Percentiles rank a stretch among this genome's conserved stretches.
Evolutionary conservation across 2,797 vertebrate species (phyloP).

Genomic region (Myotis daubentonii): DNA sequence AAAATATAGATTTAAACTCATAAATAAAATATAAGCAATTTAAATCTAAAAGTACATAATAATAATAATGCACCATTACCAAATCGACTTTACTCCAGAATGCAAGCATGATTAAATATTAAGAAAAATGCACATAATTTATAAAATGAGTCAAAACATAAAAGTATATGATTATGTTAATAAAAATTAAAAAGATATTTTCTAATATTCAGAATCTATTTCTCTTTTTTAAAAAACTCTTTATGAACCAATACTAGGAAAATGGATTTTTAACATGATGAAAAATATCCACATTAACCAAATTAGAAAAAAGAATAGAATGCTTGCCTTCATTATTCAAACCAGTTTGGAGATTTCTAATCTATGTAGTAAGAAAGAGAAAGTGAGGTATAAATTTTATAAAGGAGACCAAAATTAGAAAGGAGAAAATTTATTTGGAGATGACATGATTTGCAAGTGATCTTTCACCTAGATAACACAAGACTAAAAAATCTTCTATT

Average conservation of each 20-base stretch:
- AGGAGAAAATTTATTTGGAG: not conserved
- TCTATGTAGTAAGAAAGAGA: not conserved
- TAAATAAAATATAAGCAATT: constrained; percentile 59
- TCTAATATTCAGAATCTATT: constrained; percentile 9
- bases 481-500: not conserved
- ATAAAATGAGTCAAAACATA: constrained; percentile 36
- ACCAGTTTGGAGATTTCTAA: not conserved
- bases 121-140: constrained; percentile 49
- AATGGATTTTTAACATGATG: not conserved
- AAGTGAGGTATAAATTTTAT: not conserved
- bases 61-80: constrained; percentile 41
- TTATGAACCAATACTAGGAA: constrained; percentile 26
- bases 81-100: constrained; percentile 15
- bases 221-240: not conserved
- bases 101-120: constrained; percentile 34
- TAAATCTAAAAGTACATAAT: constrained; percentile 31
- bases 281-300: constrained; percentile 22
- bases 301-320: constrained; percentile 32
- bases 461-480: not conserved
- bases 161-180: constrained; percentile 11
- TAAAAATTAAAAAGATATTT: constrained; percentile 22
- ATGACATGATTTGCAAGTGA: not conserved
- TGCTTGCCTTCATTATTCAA: not conserved
- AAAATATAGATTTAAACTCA: constrained; percentile 54
- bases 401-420: constrained; percentile 28